Evolutionary conservation across 2,888 invertebrate species (phyloP).

Genomic region (Auanema freiburgensis): DNA sequence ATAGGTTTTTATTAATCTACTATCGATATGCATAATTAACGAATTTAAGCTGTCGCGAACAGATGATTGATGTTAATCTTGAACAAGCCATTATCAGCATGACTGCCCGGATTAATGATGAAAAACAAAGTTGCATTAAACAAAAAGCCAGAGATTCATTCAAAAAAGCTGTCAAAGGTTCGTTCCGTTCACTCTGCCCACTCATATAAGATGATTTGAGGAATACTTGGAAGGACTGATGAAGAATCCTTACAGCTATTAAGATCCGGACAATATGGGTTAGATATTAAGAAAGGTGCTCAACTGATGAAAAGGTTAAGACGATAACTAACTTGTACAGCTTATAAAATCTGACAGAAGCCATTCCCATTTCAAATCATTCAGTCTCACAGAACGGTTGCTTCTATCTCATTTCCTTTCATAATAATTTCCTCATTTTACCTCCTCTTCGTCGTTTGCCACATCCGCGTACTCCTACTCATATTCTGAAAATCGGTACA

Average conservation of each 20-base stretch:
- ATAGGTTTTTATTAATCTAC: slow-evolving; percentile 20
- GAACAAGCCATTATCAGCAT: slow-evolving; percentile 43
- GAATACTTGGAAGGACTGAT: slow-evolving; percentile 9
- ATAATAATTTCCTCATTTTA: too few relatives aligned
- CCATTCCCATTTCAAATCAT: too few relatives aligned
- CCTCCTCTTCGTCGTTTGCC: too few relatives aligned
- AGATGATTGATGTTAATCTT: slow-evolving; percentile 36
- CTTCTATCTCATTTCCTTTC: too few relatives aligned
- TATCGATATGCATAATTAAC: neutral
- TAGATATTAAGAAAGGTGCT: slow-evolving; percentile 38
- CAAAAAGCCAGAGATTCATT: slow-evolving; percentile 41
- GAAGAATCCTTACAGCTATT: slow-evolving; percentile 17
- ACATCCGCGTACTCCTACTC: too few relatives aligned
- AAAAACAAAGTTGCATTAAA: slow-evolving; percentile 42
- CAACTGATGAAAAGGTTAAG: slow-evolving; percentile 21
- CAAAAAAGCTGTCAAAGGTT: slow-evolving; percentile 23
- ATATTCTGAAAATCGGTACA: too few relatives aligned
- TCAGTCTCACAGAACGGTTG: too few relatives aligned
- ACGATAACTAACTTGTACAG: too few relatives aligned
- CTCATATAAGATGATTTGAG: slow-evolving; percentile 2
- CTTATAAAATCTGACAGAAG: too few relatives aligned
- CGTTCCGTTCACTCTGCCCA: neutral
- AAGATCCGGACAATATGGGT: slow-evolving; percentile 24
- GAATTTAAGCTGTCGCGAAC: slow-evolving; percentile 44
- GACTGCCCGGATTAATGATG: slow-evolving; percentile 46